phyloP scores from a whole-genome alignment of 2,113 vertebrate species.

The Canis aureus region DNA sequence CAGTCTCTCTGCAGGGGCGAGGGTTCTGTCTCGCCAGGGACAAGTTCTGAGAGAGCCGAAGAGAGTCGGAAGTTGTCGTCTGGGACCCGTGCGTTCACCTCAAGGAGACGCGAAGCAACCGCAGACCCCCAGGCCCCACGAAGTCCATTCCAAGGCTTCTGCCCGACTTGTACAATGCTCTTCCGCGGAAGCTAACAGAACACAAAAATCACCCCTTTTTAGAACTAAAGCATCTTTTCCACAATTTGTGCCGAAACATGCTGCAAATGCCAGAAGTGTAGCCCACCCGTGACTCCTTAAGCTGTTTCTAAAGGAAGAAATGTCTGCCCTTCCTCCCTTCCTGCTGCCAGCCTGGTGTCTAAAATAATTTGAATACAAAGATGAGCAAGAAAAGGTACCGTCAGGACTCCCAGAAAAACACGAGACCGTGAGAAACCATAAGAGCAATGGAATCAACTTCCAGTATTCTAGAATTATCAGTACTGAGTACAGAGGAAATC shows the following conservation, averaged over 20 bases:
- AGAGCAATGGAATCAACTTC: background rate
- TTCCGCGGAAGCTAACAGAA: background rate
- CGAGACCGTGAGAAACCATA: background rate
- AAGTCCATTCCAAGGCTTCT: background rate
- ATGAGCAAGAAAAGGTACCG: background rate
- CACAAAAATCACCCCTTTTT: background rate
- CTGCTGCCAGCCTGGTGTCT: background rate
- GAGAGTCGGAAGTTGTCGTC: background rate
- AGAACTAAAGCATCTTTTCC: background rate
- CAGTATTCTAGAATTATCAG: background rate
- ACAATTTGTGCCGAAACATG: background rate
- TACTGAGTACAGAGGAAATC: background rate
- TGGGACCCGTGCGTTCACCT: background rate
- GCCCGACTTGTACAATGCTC: background rate
- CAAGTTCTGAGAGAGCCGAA: background rate
- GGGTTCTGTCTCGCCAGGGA: background rate
- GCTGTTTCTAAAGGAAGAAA: background rate
- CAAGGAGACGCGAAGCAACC: background rate
- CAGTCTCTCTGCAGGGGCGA: background rate
- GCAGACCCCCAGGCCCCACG: background rate
- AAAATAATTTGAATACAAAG: conserved; percentile 1
- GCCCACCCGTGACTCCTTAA: background rate
- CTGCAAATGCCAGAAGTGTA: background rate
- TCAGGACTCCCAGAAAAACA: background rate
- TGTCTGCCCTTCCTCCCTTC: background rate